Conservation (phyloP, 2,113 vertebrate genomes). For the Chamaetylas fuelleborni region DNA sequence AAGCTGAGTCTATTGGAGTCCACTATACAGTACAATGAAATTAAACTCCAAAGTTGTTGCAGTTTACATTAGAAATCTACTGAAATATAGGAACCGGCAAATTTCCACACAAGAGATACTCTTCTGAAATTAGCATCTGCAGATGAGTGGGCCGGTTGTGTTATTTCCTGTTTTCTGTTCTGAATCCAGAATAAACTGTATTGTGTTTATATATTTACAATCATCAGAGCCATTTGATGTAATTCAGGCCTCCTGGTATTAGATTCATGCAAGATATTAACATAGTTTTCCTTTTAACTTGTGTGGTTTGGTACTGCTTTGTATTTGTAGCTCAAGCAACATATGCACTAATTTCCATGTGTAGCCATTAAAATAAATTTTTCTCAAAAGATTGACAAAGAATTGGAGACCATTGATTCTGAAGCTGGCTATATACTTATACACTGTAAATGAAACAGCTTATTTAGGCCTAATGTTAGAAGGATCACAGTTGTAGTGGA, state of each 20-base stretch:
- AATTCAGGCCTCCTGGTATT: neutral
- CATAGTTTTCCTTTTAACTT: neutral
- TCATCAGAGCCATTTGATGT: neutral
- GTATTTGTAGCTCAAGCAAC: neutral
- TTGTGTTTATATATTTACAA: fast-evolving
- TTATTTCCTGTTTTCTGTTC: neutral
- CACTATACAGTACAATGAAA: fast-evolving
- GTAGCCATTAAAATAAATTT: neutral
- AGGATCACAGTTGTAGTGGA: neutral
- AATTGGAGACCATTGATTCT: neutral
- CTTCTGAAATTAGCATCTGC: neutral
- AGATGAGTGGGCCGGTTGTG: fast-evolving
- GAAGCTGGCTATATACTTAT: neutral
- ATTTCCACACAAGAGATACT: neutral
- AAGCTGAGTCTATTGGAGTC: neutral
- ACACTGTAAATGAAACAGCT: neutral
- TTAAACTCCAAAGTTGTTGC: neutral
- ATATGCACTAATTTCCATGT: neutral
- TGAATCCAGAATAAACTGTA: neutral
- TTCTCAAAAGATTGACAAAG: neutral
- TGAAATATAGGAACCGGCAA: fast-evolving
- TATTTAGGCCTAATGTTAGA: neutral
- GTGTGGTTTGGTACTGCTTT: neutral
- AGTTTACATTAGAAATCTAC: neutral
- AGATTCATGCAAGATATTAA: fast-evolving